Conservation (phyloP, 2,888 invertebrate genomes). For the Agonopterix subpropinquella region DNA sequence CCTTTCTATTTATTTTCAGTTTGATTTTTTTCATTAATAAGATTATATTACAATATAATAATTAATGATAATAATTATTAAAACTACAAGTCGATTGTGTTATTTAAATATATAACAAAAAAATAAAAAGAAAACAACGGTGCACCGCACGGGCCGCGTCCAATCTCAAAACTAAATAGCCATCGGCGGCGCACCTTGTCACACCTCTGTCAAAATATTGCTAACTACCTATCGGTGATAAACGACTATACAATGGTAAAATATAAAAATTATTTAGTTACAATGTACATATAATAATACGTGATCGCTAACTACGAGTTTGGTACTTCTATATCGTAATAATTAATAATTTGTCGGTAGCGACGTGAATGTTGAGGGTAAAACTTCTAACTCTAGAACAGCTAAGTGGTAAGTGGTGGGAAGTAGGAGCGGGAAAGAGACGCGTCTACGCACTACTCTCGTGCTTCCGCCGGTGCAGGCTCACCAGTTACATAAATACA, state of each 20-base stretch:
- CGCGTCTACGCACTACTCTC: constrained; percentile 45
- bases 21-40: constrained; percentile 75
- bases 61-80: constrained; percentile 75
- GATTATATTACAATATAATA: constrained; percentile 76
- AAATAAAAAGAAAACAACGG: constrained; percentile 65
- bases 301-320: constrained; percentile 72
- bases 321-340: constrained; percentile 69
- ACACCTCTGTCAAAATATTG: constrained; percentile 49
- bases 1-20: constrained; percentile 71
- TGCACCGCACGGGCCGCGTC: constrained; percentile 49
- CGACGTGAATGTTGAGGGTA: constrained; percentile 35
- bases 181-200: constrained; percentile 37
- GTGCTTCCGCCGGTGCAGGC: constrained; percentile 10
- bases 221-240: constrained; percentile 64
- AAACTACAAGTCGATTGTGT: constrained; percentile 74
- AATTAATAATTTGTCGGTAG: constrained; percentile 49
- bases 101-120: constrained; percentile 75
- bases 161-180: constrained; percentile 39
- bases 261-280: constrained; percentile 70
- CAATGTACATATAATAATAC: constrained; percentile 67
- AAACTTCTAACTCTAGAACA: constrained; percentile 56
- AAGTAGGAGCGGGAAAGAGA: constrained; percentile 39
- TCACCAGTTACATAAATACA: background rate
- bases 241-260: constrained; percentile 75
- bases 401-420: constrained; percentile 61